phyloP scores from a whole-genome alignment of 2,888 invertebrate genomes.

The Ennomos erosarius region DNA sequence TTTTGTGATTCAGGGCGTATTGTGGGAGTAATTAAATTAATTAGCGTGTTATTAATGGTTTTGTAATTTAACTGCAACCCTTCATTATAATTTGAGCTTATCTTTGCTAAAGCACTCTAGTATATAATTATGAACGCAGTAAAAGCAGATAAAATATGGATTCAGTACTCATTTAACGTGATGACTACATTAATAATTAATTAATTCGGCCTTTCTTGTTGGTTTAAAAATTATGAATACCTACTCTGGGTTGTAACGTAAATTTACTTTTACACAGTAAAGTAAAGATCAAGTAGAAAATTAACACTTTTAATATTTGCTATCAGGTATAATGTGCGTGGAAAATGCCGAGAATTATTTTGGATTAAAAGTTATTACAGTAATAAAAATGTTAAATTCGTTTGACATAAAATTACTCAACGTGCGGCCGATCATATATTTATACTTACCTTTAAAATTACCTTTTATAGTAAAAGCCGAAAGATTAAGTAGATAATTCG shows the following conservation, averaged over 20 bases:
- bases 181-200: no score
- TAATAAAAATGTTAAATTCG: constrained; percentile 11
- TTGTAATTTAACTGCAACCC: constrained; percentile 6
- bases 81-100: constrained; percentile 1
- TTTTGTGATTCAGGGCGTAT: constrained; percentile 19
- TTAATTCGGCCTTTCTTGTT: no score
- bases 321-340: neutral
- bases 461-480: constrained; percentile 10
- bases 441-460: constrained; percentile 7
- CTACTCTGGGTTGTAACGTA: no score
- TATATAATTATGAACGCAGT: no score
- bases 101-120: neutral
- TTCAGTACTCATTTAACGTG: no score
- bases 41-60: constrained; percentile 14
- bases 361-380: constrained; percentile 12
- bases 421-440: constrained; percentile 5
- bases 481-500: constrained; percentile 14
- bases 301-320: no score
- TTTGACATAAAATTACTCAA: constrained; percentile 10
- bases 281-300: no score
- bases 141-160: no score
- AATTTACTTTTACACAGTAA: no score
- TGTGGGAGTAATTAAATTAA: constrained; percentile 22
- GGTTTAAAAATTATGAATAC: no score
- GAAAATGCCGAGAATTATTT: constrained; percentile 4